phyloP scores from a whole-genome alignment of 2,888 invertebrate species.

The Blomia tropicalis region DNA sequence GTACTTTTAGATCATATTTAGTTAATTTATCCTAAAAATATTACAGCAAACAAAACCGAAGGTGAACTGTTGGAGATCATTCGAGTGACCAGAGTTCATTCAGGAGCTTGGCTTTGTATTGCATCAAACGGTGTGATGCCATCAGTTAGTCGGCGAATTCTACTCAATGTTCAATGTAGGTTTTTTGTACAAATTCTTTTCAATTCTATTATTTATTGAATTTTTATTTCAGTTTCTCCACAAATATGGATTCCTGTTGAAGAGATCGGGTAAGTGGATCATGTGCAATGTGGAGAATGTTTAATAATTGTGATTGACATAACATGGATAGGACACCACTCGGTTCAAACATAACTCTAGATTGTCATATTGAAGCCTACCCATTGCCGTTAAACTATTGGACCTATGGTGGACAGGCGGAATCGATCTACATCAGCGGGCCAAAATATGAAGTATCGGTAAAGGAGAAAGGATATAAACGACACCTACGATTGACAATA shows the following conservation, averaged over 20 bases:
- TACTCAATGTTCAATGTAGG: constrained; percentile 30
- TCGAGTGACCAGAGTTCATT: constrained; percentile 28
- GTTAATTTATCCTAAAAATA: background rate
- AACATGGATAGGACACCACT: constrained; percentile 22
- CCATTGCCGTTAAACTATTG: constrained; percentile 29
- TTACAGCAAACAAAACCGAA: constrained; percentile 16
- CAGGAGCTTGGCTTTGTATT: constrained; percentile 31
- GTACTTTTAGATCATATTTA: background rate
- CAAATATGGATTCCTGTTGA: constrained; percentile 30
- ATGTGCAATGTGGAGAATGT: too few relatives aligned
- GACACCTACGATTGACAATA: constrained; percentile 29
- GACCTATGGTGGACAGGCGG: constrained; percentile 25
- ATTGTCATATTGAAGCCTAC: constrained; percentile 30
- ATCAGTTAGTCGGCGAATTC: constrained; percentile 30
- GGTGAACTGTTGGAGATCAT: constrained; percentile 23
- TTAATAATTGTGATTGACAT: constrained; percentile 6
- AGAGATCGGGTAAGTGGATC: constrained; percentile 22
- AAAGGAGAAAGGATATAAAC: constrained; percentile 29
- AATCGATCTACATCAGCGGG: constrained; percentile 24
- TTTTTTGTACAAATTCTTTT: background rate
- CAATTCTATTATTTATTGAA: background rate
- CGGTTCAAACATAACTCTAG: constrained; percentile 28
- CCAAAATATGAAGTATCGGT: constrained; percentile 27
- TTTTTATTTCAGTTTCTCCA: constrained; percentile 27
- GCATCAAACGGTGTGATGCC: constrained; percentile 31